A percentile compares a stretch with the other conserved stretches of the same genome.
Evolutionary conservation across 2,888 invertebrate species (phyloP).

Genomic region (Lasioglossum vierecki): DNA sequence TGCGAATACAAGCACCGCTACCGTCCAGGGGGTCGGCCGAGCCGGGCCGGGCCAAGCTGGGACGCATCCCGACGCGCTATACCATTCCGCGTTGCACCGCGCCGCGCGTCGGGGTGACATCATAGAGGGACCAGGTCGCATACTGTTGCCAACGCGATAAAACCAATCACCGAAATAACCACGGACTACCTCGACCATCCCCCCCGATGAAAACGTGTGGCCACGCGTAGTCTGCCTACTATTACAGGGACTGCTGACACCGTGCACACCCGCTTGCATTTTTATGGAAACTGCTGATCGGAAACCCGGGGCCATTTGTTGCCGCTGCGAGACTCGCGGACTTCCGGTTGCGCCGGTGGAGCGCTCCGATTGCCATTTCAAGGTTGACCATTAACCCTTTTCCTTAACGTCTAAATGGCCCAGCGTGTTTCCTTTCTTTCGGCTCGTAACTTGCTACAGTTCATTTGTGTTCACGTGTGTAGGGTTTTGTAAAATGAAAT

Average conservation of each 20-base stretch:
- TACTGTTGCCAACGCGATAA: slow-evolving; percentile 82
- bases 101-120: slow-evolving; percentile 21
- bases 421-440: too few species aligned
- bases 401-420: neutral
- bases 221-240: slow-evolving; percentile 20
- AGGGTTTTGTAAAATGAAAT: too few species aligned
- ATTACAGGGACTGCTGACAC: neutral
- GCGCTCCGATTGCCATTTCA: neutral
- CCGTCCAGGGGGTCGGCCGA: slow-evolving; percentile 9
- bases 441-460: neutral
- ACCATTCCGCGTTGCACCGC: neutral
- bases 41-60: neutral
- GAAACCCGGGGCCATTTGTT: neutral
- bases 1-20: slow-evolving; percentile 21
- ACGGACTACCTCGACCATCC: slow-evolving; percentile 81
- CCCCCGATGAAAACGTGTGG: slow-evolving; percentile 62
- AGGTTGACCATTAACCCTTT: neutral
- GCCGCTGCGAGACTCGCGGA: neutral
- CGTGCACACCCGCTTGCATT: neutral
- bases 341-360: neutral
- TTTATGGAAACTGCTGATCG: slow-evolving; percentile 9
- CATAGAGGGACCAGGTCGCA: slow-evolving; percentile 72
- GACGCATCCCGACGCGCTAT: neutral
- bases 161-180: slow-evolving; percentile 83
- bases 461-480: too few species aligned